phyloP scores from a whole-genome alignment of 2,113 vertebrate species.

The Prunella himalayana region DNA sequence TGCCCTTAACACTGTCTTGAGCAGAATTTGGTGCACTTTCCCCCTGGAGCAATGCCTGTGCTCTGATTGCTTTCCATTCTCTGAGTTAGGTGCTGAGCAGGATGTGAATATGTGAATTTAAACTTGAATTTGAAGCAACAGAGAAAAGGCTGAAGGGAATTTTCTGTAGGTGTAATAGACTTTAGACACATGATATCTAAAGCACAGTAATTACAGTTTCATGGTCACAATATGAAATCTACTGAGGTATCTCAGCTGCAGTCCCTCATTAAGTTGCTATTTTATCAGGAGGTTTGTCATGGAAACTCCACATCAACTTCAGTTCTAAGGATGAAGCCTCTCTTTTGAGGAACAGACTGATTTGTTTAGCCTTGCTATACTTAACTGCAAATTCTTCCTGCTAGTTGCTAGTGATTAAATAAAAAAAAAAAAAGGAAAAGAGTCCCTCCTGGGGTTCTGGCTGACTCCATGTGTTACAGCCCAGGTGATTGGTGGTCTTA shows the following conservation, averaged over 20 bases:
- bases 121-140: background rate
- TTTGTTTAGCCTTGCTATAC: background rate
- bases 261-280: background rate
- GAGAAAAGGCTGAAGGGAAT: background rate
- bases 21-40: background rate
- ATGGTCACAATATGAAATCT: background rate
- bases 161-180: background rate
- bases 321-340: background rate
- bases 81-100: background rate
- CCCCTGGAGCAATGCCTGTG: background rate
- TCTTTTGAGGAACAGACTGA: background rate
- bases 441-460: background rate
- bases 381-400: background rate
- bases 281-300: conserved; percentile 30
- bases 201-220: conserved; percentile 2
- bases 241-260: background rate
- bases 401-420: background rate
- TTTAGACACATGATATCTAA: background rate
- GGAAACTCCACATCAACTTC: conserved; percentile 23
- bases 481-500: background rate
- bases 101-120: background rate
- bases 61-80: background rate
- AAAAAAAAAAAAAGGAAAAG: background rate
- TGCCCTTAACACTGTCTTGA: background rate
- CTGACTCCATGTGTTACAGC: background rate